Conservation (phyloP, 1,140 invertebrate species). For the Pemphigus obesinymphae region DNA sequence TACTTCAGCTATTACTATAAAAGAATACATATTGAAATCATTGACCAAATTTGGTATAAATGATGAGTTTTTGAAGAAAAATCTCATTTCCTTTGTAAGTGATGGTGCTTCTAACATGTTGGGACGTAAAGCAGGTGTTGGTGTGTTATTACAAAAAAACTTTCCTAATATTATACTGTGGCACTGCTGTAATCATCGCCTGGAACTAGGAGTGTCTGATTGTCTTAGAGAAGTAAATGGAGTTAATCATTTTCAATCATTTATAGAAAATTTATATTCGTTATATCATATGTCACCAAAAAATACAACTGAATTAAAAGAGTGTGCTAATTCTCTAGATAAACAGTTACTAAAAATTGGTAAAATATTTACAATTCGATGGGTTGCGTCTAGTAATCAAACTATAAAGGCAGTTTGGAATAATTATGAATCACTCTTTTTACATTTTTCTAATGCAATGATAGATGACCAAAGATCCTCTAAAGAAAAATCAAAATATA, state of each 20-base stretch:
- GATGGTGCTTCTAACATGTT: neutral
- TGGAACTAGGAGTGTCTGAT: neutral
- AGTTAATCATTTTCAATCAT: neutral
- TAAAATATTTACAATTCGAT: neutral
- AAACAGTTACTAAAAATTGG: neutral
- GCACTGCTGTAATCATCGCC: constrained; percentile 4
- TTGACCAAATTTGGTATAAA: neutral
- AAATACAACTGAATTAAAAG: neutral
- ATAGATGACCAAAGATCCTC: neutral
- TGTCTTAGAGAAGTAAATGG: neutral
- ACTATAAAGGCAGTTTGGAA: neutral
- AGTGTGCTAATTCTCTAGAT: neutral
- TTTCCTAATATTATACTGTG: neutral
- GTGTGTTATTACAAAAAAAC: neutral
- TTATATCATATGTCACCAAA: neutral
- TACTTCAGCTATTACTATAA: neutral
- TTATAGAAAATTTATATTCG: neutral
- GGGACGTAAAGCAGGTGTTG: neutral
- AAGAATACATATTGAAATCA: neutral
- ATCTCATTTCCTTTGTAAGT: neutral
- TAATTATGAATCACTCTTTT: neutral
- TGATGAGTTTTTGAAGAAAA: neutral
- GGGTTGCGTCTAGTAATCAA: neutral
- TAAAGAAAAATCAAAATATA: neutral
- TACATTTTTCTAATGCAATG: neutral